Conservation (phyloP, 2,888 invertebrate species). For the Biston stratarius region DNA sequence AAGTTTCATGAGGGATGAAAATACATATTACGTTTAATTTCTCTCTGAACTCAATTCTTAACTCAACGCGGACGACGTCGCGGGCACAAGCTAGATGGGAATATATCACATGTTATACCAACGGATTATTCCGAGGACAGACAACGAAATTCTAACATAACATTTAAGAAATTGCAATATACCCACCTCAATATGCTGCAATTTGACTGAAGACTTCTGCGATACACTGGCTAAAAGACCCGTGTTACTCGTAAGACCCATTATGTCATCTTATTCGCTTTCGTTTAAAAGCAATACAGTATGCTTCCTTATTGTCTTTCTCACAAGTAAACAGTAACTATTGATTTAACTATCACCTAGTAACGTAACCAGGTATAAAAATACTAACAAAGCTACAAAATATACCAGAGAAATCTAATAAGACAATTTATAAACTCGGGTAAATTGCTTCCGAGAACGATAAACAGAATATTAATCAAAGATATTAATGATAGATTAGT, state of each 20-base stretch:
- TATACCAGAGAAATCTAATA: constrained; percentile 10
- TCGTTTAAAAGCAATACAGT: not conserved
- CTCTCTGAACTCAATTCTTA: too few relatives aligned
- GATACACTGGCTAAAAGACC: constrained; percentile 87
- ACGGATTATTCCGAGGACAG: not conserved
- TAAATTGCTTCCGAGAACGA: constrained; percentile 15
- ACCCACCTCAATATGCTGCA: constrained; percentile 64
- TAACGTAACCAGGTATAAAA: constrained; percentile 60
- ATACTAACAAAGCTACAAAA: not conserved
- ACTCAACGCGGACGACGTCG: too few relatives aligned
- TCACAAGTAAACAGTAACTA: constrained; percentile 42
- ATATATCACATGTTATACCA: too few relatives aligned
- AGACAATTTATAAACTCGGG: constrained; percentile 9
- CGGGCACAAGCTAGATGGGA: too few relatives aligned
- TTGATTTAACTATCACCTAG: constrained; percentile 73
- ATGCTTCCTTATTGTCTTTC: not conserved
- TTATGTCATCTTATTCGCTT: constrained; percentile 48
- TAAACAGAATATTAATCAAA: constrained; percentile 14
- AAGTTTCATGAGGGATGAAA: too few relatives aligned
- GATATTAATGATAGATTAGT: constrained; percentile 7
- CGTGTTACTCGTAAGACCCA: constrained; percentile 88
- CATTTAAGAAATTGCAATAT: not conserved
- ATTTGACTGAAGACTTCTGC: constrained; percentile 71
- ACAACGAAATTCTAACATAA: constrained; percentile 3
- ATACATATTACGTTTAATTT: too few relatives aligned